Percentiles rank a stretch among this genome's conserved stretches.
Conservation (phyloP, 30 jellyfish, hydroid and myxozoan genomes). For the Catostylus mosaicus region DNA sequence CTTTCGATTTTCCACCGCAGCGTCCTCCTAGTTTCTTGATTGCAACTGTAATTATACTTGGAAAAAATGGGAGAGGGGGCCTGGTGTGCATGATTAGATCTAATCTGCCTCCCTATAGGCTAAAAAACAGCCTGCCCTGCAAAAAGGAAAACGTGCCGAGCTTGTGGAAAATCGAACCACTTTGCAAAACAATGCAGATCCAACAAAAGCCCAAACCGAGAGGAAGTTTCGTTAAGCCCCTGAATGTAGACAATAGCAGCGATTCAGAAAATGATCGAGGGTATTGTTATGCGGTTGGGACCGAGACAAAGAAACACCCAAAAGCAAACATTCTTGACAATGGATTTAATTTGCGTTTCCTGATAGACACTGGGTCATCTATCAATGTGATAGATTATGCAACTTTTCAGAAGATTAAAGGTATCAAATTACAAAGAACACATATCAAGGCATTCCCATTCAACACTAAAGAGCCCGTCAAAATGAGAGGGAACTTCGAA, state of each 20-base stretch:
- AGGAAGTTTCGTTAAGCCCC: not conserved
- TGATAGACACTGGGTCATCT: conserved; percentile 63
- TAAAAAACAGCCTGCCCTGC: conserved; percentile 23
- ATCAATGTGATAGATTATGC: conserved; percentile 28
- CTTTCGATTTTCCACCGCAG: too few species aligned
- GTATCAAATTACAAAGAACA: conserved; percentile 24
- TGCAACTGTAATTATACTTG: too few species aligned
- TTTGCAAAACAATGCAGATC: conserved; percentile 35
- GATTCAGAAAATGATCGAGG: conserved; percentile 39
- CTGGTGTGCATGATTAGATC: too few species aligned
- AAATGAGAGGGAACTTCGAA: conserved; percentile 38
- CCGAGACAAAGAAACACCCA: conserved; percentile 7
- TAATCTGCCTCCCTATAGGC: conserved; percentile 19
- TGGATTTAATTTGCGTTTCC: conserved; percentile 22
- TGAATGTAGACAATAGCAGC: conserved; percentile 1
- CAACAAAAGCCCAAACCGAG: not conserved
- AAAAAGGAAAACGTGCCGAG: conserved; percentile 27
- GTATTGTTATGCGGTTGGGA: conserved; percentile 39
- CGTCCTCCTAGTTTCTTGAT: too few species aligned
- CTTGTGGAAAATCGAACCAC: conserved; percentile 11
- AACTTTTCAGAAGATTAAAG: conserved; percentile 20
- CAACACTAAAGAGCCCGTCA: conserved; percentile 20
- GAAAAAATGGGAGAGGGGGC: too few species aligned
- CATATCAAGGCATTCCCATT: conserved; percentile 22
- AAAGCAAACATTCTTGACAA: conserved; percentile 17